A percentile compares a stretch with the other conserved stretches of the same genome.
Evolutionary conservation across 2,888 invertebrate genomes (phyloP).

Genomic region (Leptinotarsa haldemani): DNA sequence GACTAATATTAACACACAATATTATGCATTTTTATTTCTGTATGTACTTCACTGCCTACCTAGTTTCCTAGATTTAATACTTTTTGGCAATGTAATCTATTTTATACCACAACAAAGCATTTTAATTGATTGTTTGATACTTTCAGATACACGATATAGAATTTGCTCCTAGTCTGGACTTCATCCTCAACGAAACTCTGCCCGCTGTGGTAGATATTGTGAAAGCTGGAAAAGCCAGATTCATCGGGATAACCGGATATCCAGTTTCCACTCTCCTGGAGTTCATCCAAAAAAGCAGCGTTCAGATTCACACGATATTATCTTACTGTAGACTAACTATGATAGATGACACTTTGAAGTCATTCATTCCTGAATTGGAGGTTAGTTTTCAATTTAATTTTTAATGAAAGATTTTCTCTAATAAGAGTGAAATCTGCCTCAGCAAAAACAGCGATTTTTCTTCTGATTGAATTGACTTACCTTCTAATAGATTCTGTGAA

Average conservation of each 20-base stretch:
- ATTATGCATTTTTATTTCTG: too few relatives aligned
- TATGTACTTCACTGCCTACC: too few relatives aligned
- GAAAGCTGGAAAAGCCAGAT: slow-evolving; percentile 77
- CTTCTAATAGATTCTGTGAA: not conserved
- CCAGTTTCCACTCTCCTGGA: slow-evolving; percentile 82
- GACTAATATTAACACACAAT: too few relatives aligned
- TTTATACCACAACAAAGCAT: not conserved
- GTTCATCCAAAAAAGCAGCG: slow-evolving; percentile 72
- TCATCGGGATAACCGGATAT: slow-evolving; percentile 90
- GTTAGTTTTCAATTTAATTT: slow-evolving; percentile 64
- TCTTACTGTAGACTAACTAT: slow-evolving; percentile 85
- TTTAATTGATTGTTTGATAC: not conserved
- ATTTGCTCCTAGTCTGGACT: slow-evolving; percentile 80
- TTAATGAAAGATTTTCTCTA: not conserved
- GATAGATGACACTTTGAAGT: slow-evolving; percentile 79
- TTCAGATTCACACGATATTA: slow-evolving; percentile 77
- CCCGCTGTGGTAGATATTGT: slow-evolving; percentile 83
- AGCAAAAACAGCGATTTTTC: not conserved
- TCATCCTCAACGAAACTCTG: slow-evolving; percentile 86
- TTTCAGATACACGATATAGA: slow-evolving; percentile 91
- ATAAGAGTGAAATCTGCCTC: not conserved
- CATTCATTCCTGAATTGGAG: slow-evolving; percentile 81
- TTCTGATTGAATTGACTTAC: not conserved
- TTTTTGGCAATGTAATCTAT: too few relatives aligned
- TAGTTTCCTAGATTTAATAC: too few relatives aligned